Conservation (phyloP, 2,888 invertebrate genomes). For the Nematopogon swammerdamellus region DNA sequence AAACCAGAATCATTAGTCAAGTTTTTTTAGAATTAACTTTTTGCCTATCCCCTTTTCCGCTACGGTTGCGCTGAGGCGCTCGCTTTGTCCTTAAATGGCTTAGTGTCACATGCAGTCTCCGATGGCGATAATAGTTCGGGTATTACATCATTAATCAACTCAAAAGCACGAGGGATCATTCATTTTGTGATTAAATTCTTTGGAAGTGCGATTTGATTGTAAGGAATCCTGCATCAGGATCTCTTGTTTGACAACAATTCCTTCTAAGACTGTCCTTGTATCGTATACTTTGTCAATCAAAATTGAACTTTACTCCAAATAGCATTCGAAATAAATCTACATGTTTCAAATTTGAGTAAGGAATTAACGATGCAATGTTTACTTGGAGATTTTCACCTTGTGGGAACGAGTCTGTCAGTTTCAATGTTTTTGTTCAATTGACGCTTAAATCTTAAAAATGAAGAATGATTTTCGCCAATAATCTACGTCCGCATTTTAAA, state of each 20-base stretch:
- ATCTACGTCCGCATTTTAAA: no score
- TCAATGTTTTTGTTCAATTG: slow-evolving; percentile 55
- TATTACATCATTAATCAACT: slow-evolving; percentile 47
- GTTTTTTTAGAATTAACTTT: slow-evolving; percentile 26
- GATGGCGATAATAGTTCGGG: slow-evolving; percentile 38
- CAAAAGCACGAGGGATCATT: slow-evolving; percentile 39
- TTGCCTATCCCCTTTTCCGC: slow-evolving; percentile 10
- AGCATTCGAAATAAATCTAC: slow-evolving; percentile 16
- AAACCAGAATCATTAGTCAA: slow-evolving; percentile 56
- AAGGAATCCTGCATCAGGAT: slow-evolving; percentile 13
- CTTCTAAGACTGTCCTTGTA: slow-evolving; percentile 22
- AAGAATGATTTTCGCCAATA: slow-evolving; percentile 31
- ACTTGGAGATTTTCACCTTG: slow-evolving; percentile 52
- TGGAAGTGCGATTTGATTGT: slow-evolving; percentile 42
- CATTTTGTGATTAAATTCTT: slow-evolving; percentile 32
- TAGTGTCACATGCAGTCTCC: slow-evolving; percentile 12
- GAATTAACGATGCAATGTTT: slow-evolving; percentile 34
- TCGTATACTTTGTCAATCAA: slow-evolving; percentile 15
- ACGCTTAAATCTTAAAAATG: slow-evolving; percentile 40
- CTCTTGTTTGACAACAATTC: not conserved
- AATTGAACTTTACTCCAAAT: slow-evolving; percentile 14
- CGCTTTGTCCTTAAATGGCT: slow-evolving; percentile 36
- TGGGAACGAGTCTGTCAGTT: slow-evolving; percentile 30
- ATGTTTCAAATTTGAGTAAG: not conserved
- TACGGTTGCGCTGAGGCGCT: slow-evolving; percentile 27